Percentiles rank a stretch among this genome's conserved stretches.
These are phyloP conservation scores for Clupea harengus DNA, from an alignment of 2,113 vertebrate species.

Conservation along the genomic window DNA sequence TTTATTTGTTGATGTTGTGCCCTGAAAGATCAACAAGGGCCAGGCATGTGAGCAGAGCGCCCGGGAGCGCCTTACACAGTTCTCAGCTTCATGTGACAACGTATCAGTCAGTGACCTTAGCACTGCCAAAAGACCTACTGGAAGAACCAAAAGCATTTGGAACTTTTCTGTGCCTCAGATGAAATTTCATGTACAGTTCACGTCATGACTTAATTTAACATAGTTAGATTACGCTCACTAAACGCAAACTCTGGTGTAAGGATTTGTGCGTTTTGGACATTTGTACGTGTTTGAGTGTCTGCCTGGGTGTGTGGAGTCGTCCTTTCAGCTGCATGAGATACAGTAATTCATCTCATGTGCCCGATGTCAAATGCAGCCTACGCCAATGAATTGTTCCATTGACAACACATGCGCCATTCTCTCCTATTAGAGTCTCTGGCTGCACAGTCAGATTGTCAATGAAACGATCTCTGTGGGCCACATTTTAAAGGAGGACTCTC, in stretches of 20 bases:
- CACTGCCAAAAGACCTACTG: not conserved
- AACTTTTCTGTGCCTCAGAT: not conserved
- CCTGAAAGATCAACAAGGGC: not conserved
- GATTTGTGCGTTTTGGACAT: not conserved
- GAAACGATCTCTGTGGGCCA: not conserved
- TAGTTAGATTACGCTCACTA: not conserved
- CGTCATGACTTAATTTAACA: not conserved
- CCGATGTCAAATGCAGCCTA: not conserved
- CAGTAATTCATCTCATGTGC: constrained; percentile 34
- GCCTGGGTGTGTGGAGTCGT: constrained; percentile 6
- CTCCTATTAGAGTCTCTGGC: not conserved
- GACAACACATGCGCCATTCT: constrained; percentile 21
- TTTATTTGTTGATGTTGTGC: constrained; percentile 16
- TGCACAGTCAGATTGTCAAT: not conserved
- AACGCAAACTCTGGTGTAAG: not conserved
- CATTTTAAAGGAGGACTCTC: not conserved
- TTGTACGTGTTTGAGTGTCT: not conserved
- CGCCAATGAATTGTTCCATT: constrained; percentile 25
- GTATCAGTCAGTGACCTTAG: not conserved
- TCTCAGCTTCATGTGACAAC: not conserved
- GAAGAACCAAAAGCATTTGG: not conserved
- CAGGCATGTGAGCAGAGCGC: not conserved
- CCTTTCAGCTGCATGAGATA: constrained; percentile 4
- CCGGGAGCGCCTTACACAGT: not conserved
- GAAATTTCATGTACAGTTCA: not conserved